Conservation (phyloP, 2,797 vertebrate genomes). For the Nyctalus aviator region DNA sequence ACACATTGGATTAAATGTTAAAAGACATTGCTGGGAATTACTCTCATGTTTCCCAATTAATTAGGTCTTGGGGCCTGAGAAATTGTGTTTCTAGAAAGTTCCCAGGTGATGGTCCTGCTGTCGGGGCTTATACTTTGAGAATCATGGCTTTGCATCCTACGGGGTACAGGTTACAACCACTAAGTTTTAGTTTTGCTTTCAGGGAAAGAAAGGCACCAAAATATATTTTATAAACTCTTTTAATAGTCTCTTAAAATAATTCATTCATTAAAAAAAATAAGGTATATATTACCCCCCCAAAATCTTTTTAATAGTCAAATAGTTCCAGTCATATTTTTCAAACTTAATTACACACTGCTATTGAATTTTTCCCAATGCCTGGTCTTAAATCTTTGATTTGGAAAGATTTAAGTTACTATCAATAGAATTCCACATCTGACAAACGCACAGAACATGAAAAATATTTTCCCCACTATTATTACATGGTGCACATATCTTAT, state of each 20-base stretch:
- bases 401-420: neutral
- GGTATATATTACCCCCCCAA: neutral
- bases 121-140: neutral
- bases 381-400: neutral
- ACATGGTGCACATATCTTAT: neutral
- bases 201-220: neutral
- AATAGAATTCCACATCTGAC: neutral
- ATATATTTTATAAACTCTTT: neutral
- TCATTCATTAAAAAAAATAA: neutral
- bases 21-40: neutral
- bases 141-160: neutral
- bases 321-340: neutral
- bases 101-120: neutral
- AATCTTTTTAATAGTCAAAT: conserved; percentile 4
- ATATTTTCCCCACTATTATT: neutral
- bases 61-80: neutral
- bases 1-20: neutral
- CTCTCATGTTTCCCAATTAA: neutral
- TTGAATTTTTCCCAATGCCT: neutral
- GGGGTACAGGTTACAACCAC: neutral
- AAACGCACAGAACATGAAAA: neutral
- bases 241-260: neutral
- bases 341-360: neutral
- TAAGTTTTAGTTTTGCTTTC: neutral
- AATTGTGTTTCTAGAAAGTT: conserved; percentile 2